These are phyloP conservation scores for Carpatolechia fugitivella DNA, from an alignment of 2,888 invertebrate genomes.

Conservation along the genomic window DNA sequence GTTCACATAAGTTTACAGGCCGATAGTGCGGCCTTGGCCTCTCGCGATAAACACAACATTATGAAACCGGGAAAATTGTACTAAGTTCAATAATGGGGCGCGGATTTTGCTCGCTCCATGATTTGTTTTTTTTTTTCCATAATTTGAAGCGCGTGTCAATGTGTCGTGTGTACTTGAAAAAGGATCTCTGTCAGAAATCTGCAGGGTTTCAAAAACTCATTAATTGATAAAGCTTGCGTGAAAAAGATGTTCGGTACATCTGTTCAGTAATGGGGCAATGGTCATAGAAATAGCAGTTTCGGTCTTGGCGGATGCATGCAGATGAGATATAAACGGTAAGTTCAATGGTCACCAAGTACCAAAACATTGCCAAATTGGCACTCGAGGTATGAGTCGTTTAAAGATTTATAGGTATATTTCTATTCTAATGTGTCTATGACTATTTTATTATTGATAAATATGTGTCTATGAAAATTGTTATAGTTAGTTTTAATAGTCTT, in stretches of 20 bases:
- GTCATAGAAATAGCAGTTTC: neutral
- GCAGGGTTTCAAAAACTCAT: no score
- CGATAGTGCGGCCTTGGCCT: conserved; percentile 64
- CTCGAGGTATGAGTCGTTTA: conserved; percentile 10
- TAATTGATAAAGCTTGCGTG: no score
- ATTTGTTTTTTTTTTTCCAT: neutral
- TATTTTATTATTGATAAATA: no score
- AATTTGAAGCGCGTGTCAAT: no score
- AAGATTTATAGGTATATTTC: no score
- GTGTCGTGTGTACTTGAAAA: no score
- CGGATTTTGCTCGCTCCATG: neutral
- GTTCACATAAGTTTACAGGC: conserved; percentile 54
- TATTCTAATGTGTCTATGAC: no score
- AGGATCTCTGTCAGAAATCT: no score
- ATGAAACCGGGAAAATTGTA: conserved; percentile 6
- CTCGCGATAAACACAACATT: conserved; percentile 34
- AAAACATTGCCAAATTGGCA: conserved; percentile 28
- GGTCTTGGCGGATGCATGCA: conserved; percentile 5
- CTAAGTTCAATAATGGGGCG: neutral
- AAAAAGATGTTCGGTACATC: no score
- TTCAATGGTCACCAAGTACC: conserved; percentile 5
- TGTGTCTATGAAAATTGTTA: no score
- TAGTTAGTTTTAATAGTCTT: no score
- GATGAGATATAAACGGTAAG: neutral
- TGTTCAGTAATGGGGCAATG: no score